Base-by-base conservation (phyloP, 2,797 vertebrate species). In the Lates japonicus region DNA sequence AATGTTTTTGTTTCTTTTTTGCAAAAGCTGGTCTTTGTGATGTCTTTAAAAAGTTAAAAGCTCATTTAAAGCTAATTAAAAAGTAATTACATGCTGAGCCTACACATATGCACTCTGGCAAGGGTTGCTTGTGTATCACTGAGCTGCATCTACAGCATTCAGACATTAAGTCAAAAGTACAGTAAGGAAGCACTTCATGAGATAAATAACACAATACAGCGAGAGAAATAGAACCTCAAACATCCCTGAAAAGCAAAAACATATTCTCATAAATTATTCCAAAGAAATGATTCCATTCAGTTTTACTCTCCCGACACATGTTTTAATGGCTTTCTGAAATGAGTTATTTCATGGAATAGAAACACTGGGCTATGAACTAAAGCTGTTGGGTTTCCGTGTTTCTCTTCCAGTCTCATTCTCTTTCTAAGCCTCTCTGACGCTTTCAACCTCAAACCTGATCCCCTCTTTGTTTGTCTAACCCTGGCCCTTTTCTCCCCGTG, bases 61-160 rank as follows among this genome's bases (percentile, higher is more conserved):
- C 81, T 88, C 63, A 85, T 88, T 82, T 81, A 82, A 84, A 79
- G n/a, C 52, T 75, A 72, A 80, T 83, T 84, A 84, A 73, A 87
- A 80, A 61, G 57, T 79, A 74, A 91, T 92, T 87, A 87, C 69
- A 82, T 65, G 66, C 58, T 4, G 57, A 25, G 72, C 42, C 57
- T 76, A 54, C 60, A 78, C 59, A 57, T 74, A 67, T 77, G 76
- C 31, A 57, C 65, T 69, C 7, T 80, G 60, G 69, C 35, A 55
- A 74, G 37, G 46, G 62, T 58, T 73, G 73, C 31, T 57, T 33
- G 61, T 67, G 82, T 58, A 25, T 67, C 22, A 44, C 44, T 14
- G 35, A 75, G 70, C 48, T 46, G 55, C 41, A 22, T 55, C 55
- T 58, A 17, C 8, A 68, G 19, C 42, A 25, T 66, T 58, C 64